Percentiles rank a stretch among this genome's conserved stretches.
Evolutionary conservation across 2,113 vertebrate species (phyloP).

Genomic region (Corythornis vintsioides): DNA sequence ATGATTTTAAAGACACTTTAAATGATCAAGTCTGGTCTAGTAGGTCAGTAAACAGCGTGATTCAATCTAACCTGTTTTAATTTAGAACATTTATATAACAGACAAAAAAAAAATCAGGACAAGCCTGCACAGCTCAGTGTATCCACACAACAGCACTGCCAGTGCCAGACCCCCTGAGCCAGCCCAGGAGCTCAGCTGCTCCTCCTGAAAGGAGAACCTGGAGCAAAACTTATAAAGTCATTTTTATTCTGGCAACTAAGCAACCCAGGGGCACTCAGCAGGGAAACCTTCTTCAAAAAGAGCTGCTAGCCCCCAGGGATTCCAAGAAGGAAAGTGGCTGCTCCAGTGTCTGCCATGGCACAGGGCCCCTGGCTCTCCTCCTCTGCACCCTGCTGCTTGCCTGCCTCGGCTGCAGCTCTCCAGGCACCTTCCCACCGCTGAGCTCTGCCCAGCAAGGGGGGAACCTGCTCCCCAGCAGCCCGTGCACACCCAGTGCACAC

Average conservation of each 20-base stretch:
- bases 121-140: constrained; percentile 42
- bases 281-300: not conserved
- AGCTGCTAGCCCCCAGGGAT: not conserved
- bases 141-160: not conserved
- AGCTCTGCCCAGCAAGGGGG: no score
- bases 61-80: constrained; percentile 81
- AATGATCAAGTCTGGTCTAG: constrained; percentile 62
- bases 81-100: constrained; percentile 77
- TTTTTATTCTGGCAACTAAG: not conserved
- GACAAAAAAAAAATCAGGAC: constrained; percentile 65
- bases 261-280: not conserved
- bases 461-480: no score
- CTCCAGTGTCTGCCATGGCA: no score
- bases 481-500: no score
- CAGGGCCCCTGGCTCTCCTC: no score
- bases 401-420: no score
- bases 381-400: no score
- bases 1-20: constrained; percentile 67
- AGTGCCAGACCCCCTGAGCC: not conserved
- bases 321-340: no score
- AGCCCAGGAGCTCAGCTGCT: not conserved
- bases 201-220: not conserved
- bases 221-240: not conserved
- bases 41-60: constrained; percentile 71
- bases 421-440: no score